phyloP scores from a whole-genome alignment of 2,888 invertebrate species.

The Tetramorium bicarinatum region DNA sequence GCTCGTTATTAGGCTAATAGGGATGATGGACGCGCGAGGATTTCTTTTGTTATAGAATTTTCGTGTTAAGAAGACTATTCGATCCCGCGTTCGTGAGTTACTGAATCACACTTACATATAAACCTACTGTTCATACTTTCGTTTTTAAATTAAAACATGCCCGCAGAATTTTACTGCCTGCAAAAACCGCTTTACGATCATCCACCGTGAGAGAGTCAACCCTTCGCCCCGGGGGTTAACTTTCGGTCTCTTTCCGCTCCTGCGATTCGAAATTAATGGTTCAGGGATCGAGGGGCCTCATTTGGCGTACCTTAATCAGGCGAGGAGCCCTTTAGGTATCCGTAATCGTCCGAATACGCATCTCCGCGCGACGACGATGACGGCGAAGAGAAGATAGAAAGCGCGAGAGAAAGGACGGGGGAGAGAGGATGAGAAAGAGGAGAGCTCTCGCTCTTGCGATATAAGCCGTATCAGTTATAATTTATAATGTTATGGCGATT shows the following conservation, averaged over 20 bases:
- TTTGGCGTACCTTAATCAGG: conserved; percentile 67
- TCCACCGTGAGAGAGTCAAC: conserved; percentile 4
- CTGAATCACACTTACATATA: neutral
- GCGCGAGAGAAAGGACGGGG: conserved; percentile 21
- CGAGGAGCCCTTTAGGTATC: conserved; percentile 68
- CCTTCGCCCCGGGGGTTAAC: conserved; percentile 2
- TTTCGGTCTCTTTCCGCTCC: conserved; percentile 44
- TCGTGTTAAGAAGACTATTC: neutral
- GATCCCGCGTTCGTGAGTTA: neutral
- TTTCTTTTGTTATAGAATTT: conserved; percentile 8
- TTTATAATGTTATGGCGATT: conserved; percentile 87
- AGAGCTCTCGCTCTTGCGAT: conserved; percentile 72
- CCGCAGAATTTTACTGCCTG: neutral
- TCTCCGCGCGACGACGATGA: conserved; percentile 23
- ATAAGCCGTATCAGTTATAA: conserved; percentile 86
- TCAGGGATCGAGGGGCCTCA: conserved; percentile 59
- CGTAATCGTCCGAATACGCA: conserved; percentile 73
- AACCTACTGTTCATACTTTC: neutral
- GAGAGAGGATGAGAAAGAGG: conserved; percentile 48
- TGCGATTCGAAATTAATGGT: conserved; percentile 61
- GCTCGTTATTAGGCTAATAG: conserved; percentile 32
- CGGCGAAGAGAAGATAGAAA: conserved; percentile 28
- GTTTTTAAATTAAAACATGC: conserved; percentile 16
- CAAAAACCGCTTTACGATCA: conserved; percentile 17
- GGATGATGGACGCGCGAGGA: conserved; percentile 42